Base-by-base conservation (phyloP, 2,797 vertebrate species). In the Nannoperca australis region DNA sequence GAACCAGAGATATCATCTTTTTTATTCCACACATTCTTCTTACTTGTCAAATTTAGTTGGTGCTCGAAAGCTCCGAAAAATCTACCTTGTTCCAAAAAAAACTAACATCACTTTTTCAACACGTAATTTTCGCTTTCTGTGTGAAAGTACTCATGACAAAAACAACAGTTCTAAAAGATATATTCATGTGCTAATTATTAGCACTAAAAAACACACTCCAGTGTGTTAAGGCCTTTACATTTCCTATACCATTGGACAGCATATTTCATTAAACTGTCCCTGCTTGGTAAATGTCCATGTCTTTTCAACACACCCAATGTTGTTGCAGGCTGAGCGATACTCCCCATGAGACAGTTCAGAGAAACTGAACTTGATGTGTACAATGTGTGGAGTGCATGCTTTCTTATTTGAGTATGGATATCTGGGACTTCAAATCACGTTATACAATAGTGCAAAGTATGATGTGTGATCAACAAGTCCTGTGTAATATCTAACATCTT, bases 391-490 rank as follows among this genome's bases (percentile, higher is more conserved):
- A 50, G 13, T 13, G 11, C 34, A 14, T 63, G 36, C 3, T 63
- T 40, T 38, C 30, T 72, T 30, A 45, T 45, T 20, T 18, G 27
- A 15, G 20, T 27, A 6, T 24, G 42, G 7, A 15, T 42, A 49
- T 65, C 17, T 0, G 2, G 7, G 9, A 14, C 34, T 24, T 79
- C 18, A 40, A 56, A 55, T 44, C n/a, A 30, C 11, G 1, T 36
- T 11, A 36, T 15, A 22, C 7, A 34, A 40, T 12, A 10, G 9
- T 61, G 9, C 14, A 36, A 34, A 20, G 58, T 30, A 17, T 22
- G 1, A 56, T 27, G 42, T 71, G 20, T 22, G 17, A 54, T 85
- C 45, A 79, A 55, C 70, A 54, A 38, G 44, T 64, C 45, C 34
- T 70, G 24, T 60, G 22, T 62, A 65, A 75, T 42, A 63, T 50